Conservation (phyloP, 1,140 invertebrate genomes). For the Drosophila ironensis region DNA sequence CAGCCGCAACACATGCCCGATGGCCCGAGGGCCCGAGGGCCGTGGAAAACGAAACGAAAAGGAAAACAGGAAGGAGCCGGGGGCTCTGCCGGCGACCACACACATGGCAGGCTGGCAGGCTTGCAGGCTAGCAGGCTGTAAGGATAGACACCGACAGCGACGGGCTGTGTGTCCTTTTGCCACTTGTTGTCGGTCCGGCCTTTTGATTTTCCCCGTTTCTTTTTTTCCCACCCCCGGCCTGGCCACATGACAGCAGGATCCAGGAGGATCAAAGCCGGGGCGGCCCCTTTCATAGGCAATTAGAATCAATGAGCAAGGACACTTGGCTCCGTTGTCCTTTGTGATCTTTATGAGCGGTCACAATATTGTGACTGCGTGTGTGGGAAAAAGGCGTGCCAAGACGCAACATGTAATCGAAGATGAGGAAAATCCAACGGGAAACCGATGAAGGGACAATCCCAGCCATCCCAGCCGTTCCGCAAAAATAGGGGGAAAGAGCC, state of each 20-base stretch:
- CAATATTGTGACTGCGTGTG: slow-evolving; percentile 71
- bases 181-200: slow-evolving; percentile 60
- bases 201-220: slow-evolving; percentile 51
- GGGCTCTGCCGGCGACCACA: slow-evolving; percentile 40
- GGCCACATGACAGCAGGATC: slow-evolving; percentile 37
- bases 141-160: not conserved
- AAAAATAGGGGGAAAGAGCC: slow-evolving; percentile 21
- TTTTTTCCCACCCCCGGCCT: not conserved
- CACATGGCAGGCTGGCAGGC: slow-evolving; percentile 24
- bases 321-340: slow-evolving; percentile 37
- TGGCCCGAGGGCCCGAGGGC: too few species aligned
- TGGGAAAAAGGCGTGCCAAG: slow-evolving; percentile 49
- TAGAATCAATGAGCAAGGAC: slow-evolving; percentile 76
- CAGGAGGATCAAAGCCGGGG: slow-evolving; percentile 30
- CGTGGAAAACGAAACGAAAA: too few species aligned
- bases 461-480: not conserved
- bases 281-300: slow-evolving; percentile 69
- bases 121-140: too few species aligned
- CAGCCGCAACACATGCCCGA: slow-evolving; percentile 36
- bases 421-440: slow-evolving; percentile 4
- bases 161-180: slow-evolving; percentile 35
- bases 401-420: slow-evolving; percentile 41
- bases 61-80: not conserved
- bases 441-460: slow-evolving; percentile 41
- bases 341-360: slow-evolving; percentile 55